Percentiles rank a stretch among this genome's conserved stretches.
These are phyloP conservation scores for Mesocentrotus franciscanus DNA, from an alignment of 53 echinoderm and acorn worm species.

Conservation along the genomic window DNA sequence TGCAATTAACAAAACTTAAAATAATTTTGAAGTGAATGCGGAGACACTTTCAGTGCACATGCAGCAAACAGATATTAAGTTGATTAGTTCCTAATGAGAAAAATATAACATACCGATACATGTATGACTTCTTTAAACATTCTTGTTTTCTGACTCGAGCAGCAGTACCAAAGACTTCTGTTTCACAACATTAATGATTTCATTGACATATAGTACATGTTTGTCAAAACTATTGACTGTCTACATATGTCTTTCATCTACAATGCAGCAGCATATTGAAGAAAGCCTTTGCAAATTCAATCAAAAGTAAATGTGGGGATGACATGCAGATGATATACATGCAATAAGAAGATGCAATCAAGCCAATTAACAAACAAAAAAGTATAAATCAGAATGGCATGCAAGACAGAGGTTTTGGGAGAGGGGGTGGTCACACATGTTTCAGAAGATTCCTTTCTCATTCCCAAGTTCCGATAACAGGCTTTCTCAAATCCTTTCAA, in stretches of 20 bases:
- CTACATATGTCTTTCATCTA: not conserved
- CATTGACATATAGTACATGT: not conserved
- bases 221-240: not conserved
- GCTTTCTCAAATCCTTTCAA: too few species aligned
- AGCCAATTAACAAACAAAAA: not conserved
- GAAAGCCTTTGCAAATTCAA: not conserved
- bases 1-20: not conserved
- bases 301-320: not conserved
- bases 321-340: not conserved
- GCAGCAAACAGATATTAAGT: not conserved
- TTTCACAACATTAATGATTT: not conserved
- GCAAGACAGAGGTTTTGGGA: not conserved
- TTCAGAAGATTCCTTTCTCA: too few species aligned
- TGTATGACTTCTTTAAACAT: not conserved
- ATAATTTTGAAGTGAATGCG: too few species aligned
- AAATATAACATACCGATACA: not conserved
- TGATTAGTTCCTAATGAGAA: not conserved
- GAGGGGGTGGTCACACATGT: not conserved
- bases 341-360: not conserved
- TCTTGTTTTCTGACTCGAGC: not conserved
- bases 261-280: not conserved
- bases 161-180: not conserved
- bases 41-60: too few species aligned
- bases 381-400: not conserved
- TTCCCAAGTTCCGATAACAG: too few species aligned